Conservation (phyloP, 92 coral and sea anemone species). For the Anthopleura xanthogrammica region DNA sequence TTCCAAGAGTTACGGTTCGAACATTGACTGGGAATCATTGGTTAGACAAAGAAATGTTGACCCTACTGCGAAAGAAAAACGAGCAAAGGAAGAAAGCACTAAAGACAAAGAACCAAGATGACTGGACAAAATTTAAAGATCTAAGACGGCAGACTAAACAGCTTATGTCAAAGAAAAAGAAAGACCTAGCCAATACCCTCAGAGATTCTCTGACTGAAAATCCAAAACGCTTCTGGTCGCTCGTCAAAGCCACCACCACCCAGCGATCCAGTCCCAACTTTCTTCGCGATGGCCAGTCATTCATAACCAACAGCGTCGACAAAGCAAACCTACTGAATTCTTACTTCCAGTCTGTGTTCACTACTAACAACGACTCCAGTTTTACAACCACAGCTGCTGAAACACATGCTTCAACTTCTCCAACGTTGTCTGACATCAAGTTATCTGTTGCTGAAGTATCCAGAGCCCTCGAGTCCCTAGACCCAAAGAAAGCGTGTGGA, state of each 20-base stretch:
- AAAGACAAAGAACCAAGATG: conserved; percentile 3
- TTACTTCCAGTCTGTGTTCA: conserved; percentile 57
- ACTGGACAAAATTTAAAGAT: conserved; percentile 27
- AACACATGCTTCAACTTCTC: neutral
- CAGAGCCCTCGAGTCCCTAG: conserved; percentile 3
- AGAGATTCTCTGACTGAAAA: conserved; percentile 40
- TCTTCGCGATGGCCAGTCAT: conserved; percentile 42
- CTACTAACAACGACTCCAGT: neutral
- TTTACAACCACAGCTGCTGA: conserved; percentile 11
- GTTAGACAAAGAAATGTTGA: too few species aligned
- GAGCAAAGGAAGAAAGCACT: neutral
- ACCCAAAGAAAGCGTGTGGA: conserved; percentile 63
- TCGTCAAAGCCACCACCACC: conserved; percentile 33
- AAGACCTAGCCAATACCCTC: conserved; percentile 33
- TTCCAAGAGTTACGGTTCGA: too few species aligned
- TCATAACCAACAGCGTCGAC: conserved; percentile 26
- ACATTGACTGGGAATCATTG: too few species aligned
- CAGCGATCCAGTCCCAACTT: conserved; percentile 21
- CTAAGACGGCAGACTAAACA: conserved; percentile 37
- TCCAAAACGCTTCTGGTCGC: conserved; percentile 41
- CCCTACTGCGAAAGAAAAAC: too few species aligned
- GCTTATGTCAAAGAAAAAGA: conserved; percentile 41
- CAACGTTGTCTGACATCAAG: neutral
- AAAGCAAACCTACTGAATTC: conserved; percentile 35
- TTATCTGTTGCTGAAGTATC: too few species aligned